phyloP scores from a whole-genome alignment of 92 coral and sea anemone species.

The Montipora capitata region DNA sequence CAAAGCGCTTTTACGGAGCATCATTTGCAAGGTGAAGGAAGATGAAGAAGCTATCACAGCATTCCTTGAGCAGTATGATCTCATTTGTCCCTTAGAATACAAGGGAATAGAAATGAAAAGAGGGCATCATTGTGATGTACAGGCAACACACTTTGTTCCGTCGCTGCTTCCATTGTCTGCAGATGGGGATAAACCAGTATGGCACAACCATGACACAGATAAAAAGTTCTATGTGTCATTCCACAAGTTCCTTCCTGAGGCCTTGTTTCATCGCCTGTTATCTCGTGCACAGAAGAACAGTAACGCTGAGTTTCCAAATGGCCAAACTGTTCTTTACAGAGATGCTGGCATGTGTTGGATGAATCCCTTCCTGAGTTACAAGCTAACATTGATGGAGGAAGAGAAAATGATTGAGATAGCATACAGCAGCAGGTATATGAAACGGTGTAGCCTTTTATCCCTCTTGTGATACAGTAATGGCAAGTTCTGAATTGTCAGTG shows the following conservation, averaged over 20 bases:
- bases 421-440: constrained; percentile 33
- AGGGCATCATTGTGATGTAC: background rate
- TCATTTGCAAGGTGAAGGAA: constrained; percentile 38
- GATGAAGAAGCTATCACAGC: constrained; percentile 47
- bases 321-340: constrained; percentile 25
- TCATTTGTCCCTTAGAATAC: constrained; percentile 43
- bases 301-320: constrained; percentile 22
- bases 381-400: constrained; percentile 52
- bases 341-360: constrained; percentile 73
- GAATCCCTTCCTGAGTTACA: constrained; percentile 48
- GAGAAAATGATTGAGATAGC: constrained; percentile 71
- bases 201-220: constrained; percentile 49
- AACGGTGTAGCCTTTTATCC: background rate
- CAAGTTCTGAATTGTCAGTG: too few relatives aligned
- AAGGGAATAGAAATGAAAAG: background rate
- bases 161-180: constrained; percentile 61
- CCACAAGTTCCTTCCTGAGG: constrained; percentile 66
- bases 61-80: constrained; percentile 72
- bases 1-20: constrained; percentile 41
- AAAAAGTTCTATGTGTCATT: constrained; percentile 61
- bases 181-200: constrained; percentile 13
- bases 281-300: constrained; percentile 74
- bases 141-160: constrained; percentile 74
- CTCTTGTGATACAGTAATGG: background rate
- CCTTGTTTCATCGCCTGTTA: constrained; percentile 71